Percentiles rank a stretch among this genome's conserved stretches.
Conservation (phyloP, 1,140 invertebrate species). For the Caenorhabditis brenneri region DNA sequence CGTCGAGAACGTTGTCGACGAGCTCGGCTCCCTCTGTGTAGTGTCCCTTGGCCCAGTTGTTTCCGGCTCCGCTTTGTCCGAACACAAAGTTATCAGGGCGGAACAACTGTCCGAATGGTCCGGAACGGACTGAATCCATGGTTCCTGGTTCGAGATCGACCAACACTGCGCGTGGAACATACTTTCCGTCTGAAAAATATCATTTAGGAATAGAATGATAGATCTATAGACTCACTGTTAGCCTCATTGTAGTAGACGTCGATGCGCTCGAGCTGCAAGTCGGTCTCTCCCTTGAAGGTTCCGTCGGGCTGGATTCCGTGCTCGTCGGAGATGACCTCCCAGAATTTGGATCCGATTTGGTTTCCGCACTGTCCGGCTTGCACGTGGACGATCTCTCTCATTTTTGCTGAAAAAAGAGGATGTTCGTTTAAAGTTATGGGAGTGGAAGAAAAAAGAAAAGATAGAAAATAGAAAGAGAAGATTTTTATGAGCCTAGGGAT, state of each 20-base stretch:
- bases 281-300: constrained; percentile 72
- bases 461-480: neutral
- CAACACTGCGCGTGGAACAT: constrained; percentile 68
- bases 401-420: constrained; percentile 72
- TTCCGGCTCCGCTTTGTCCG: constrained; percentile 82
- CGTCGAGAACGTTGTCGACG: constrained; percentile 84
- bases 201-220: neutral
- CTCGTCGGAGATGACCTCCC: constrained; percentile 72
- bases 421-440: neutral
- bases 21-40: constrained; percentile 92
- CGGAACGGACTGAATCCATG: constrained; percentile 87
- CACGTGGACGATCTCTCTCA: constrained; percentile 92
- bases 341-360: constrained; percentile 86
- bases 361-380: constrained; percentile 92
- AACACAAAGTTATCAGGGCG: constrained; percentile 86
- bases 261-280: constrained; percentile 74
- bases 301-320: constrained; percentile 75
- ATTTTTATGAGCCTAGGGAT: neutral
- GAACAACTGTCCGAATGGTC: constrained; percentile 82
- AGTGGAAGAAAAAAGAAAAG: neutral
- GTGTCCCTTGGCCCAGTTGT: constrained; percentile 89
- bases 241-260: constrained; percentile 74
- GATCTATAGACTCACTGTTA: constrained; percentile 41
- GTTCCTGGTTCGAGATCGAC: constrained; percentile 75
- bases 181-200: constrained; percentile 19